Evolutionary conservation across 2,797 vertebrate genomes (phyloP), one percentile per base, ranked within the genome.

Genomic region (Erithacus rubecula): DNA sequence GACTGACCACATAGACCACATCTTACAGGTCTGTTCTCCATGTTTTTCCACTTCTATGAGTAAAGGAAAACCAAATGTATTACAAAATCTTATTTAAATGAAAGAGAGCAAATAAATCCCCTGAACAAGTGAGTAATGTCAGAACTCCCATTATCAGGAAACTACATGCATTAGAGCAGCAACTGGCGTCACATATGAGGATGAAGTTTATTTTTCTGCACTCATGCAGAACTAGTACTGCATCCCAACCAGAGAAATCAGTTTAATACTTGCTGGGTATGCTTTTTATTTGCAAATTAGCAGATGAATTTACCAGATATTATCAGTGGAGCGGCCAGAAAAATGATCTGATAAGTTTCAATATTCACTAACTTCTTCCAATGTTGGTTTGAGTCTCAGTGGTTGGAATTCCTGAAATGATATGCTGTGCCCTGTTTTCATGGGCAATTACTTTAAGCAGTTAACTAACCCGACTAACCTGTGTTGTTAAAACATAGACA

Each of bases 281-380:
- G 56, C 37, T 81, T 95, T 86, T 90, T 64, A 55, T 71, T 81
- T 92, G 69, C 46, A 92, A 89, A 75, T 87, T 53, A 68, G 39
- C 49, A 46, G 51, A 36, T 30, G 22, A 87, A 46, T 87, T 74
- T 76, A 53, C 55, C 37, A 58, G 46, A 69, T 36, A 32, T 32
- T 93, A 60, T 34, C 37, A 81, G 36, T 68, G 55, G 39, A 87
- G 23, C 36, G n/a, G n/a, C 46, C 53, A 91, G 46, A 79, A 94
- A 82, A 64, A 24, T 23, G 43, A 41, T 37, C 36, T 60, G 34
- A 15, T 64, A 10, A 22, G 76, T 78, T 83, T 70, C 70, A 39
- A 71, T 80, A 49, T 71, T 83, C 36, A 27, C 26, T 67, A 24
- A 30, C 26, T 90, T 75, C 58, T 81, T 84, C 43, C 19, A 71